These are phyloP conservation scores for Acromyrmex heyeri DNA, from an alignment of 1,140 invertebrate genomes.

Conservation along the genomic window DNA sequence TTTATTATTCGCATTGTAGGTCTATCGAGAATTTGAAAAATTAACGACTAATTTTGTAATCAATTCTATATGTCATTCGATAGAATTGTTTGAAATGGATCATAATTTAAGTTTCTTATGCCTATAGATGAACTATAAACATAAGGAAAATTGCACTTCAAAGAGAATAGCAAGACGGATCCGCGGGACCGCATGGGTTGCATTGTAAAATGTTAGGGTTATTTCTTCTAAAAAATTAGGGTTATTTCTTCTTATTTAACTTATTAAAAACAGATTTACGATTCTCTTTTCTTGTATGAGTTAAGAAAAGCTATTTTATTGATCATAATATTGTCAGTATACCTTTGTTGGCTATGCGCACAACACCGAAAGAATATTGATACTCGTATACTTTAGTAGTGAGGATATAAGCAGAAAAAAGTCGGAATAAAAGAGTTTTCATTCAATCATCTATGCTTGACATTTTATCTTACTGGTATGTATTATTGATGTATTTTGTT, in stretches of 20 bases:
- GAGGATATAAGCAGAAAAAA: too few species aligned
- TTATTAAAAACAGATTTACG: neutral
- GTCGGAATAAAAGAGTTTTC: too few species aligned
- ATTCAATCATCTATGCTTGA: too few species aligned
- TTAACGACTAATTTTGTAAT: neutral
- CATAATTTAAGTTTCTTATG: neutral
- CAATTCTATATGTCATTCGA: neutral
- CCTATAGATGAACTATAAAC: neutral
- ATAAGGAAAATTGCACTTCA: conserved; percentile 1
- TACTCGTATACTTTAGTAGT: too few species aligned
- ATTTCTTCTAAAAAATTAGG: neutral
- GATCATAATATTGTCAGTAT: neutral
- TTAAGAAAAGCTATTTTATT: neutral
- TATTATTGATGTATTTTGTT: too few species aligned
- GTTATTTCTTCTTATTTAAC: neutral
- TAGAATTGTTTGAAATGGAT: neutral
- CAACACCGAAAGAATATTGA: too few species aligned
- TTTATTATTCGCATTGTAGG: neutral
- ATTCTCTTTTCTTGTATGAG: too few species aligned
- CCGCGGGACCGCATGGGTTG: too few species aligned
- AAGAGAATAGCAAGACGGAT: neutral
- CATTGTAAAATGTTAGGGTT: neutral
- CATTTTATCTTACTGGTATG: too few species aligned
- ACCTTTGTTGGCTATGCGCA: neutral
- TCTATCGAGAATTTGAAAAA: neutral